Evolutionary conservation across 1,140 invertebrate species (phyloP), one percentile per base, ranked within the genome.

Genomic region (Nymphalis io): DNA sequence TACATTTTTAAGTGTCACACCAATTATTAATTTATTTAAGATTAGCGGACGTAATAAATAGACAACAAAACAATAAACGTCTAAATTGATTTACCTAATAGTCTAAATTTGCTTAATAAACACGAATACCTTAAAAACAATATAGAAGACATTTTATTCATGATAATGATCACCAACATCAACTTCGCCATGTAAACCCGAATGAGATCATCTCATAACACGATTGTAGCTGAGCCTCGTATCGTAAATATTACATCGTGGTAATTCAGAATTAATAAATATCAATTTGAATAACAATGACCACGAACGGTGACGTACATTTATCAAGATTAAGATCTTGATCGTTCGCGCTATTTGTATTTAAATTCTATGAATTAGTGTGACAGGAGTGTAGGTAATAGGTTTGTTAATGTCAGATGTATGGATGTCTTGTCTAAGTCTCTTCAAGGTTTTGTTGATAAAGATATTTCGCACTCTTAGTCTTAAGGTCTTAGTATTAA

Each of bases 251-350:
- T 55, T 15, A 27, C 51, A 27, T 55, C 51, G 42, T 60, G 59
- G 21, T 23, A n/a, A 44, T 60, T 40, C 38, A 39, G 59, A 42
- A 60, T 60, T 60, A 60, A 60, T 60, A 60, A 60, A 42, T 39
- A 60, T 60, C 38, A 23, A 60, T 60, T 60, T 60, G 39, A 60
- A 60, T 42, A 42, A 42, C 59, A 60, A 60, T 42, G 42, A 60
- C 20, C 59, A 20, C 38, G 18, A 60, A 20, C n/a, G 27, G 59
- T 42, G 59, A 59, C 33, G 58, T 44, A 18, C 8, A 44, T 60
- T 44, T 44, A 60, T 60, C 59, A 60, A 42, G 59, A 60, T 60
- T 20, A 13, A 60, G 59, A 60, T 60, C 59, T 60, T 18, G 42
- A 44, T 33, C 27, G 27, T 60, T 60, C 23, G 51, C 51, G 51